Conservation (phyloP, 1,140 invertebrate species). For the Calosoma granatense region DNA sequence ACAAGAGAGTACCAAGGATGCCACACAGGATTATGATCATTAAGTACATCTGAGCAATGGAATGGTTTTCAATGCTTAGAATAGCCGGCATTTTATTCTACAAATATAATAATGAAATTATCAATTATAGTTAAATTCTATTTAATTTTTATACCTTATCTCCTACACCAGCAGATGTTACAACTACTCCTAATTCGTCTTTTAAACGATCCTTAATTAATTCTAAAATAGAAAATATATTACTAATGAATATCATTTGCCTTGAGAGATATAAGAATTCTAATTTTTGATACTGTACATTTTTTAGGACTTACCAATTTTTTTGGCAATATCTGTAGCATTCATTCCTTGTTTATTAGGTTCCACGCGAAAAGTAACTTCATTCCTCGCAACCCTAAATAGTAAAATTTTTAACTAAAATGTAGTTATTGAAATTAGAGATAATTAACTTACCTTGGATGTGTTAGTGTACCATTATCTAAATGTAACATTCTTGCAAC, state of each 20-base stretch:
- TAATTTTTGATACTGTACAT: neutral
- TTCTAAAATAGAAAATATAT: conserved; percentile 37
- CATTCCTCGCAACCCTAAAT: conserved; percentile 57
- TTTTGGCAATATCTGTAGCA: conserved; percentile 58
- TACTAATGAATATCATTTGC: conserved; percentile 3
- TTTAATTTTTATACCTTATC: conserved; percentile 53
- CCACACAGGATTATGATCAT: conserved; percentile 55
- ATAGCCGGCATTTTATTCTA: conserved; percentile 47
- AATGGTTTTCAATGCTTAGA: conserved; percentile 33
- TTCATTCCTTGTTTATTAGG: conserved; percentile 57
- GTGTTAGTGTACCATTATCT: conserved; percentile 40
- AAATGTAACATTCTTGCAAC: conserved; percentile 51
- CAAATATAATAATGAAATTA: conserved; percentile 21
- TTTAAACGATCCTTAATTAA: conserved; percentile 49
- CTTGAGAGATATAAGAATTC: conserved; percentile 10
- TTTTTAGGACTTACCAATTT: conserved; percentile 48
- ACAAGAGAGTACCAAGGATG: conserved; percentile 55
- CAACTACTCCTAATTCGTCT: conserved; percentile 46
- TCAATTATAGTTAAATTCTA: neutral
- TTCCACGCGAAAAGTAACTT: conserved; percentile 75
- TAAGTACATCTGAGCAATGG: conserved; percentile 33
- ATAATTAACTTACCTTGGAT: conserved; percentile 36
- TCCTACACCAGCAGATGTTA: conserved; percentile 66
- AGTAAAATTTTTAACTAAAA: conserved; percentile 9
- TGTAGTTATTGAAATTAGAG: neutral